A percentile compares a stretch with the other conserved stretches of the same genome.
These are phyloP conservation scores for Deroplatys truncata DNA, from an alignment of 2,888 invertebrate genomes.

Conservation along the genomic window DNA sequence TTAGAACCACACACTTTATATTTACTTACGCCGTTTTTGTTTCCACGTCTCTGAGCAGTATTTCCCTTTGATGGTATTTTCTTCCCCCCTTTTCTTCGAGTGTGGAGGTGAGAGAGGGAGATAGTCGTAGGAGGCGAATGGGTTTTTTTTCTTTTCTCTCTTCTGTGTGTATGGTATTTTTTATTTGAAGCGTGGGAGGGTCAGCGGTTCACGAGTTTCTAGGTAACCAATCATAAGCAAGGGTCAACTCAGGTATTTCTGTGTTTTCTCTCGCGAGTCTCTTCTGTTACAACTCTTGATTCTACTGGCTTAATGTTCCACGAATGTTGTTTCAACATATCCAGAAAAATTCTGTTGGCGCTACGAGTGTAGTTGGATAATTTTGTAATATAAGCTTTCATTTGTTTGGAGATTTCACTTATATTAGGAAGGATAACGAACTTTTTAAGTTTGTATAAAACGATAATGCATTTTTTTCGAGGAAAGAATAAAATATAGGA, in stretches of 20 bases:
- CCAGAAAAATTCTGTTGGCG: too few species aligned
- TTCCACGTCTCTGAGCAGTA: background rate
- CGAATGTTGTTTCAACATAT: background rate
- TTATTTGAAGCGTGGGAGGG: constrained; percentile 1
- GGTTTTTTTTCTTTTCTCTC: background rate
- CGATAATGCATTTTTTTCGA: too few species aligned
- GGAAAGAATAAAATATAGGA: too few species aligned
- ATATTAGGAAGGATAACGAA: too few species aligned
- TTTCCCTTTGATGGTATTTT: background rate
- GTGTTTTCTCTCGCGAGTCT: background rate
- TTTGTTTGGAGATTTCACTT: too few species aligned
- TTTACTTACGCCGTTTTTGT: background rate
- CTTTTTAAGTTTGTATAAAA: too few species aligned
- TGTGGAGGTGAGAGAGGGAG: background rate
- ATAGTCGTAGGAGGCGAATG: background rate
- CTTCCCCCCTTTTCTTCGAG: background rate
- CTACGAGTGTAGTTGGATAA: too few species aligned
- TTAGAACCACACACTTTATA: too few species aligned
- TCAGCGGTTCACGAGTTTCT: background rate
- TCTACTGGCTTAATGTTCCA: background rate
- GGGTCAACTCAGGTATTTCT: background rate
- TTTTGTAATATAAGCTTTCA: too few species aligned
- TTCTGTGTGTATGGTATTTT: background rate
- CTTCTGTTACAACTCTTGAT: background rate
- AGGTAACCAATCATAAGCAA: background rate